These are phyloP conservation scores for Oceanodroma tethys DNA, from an alignment of 2,113 vertebrate species.

Conservation along the genomic window DNA sequence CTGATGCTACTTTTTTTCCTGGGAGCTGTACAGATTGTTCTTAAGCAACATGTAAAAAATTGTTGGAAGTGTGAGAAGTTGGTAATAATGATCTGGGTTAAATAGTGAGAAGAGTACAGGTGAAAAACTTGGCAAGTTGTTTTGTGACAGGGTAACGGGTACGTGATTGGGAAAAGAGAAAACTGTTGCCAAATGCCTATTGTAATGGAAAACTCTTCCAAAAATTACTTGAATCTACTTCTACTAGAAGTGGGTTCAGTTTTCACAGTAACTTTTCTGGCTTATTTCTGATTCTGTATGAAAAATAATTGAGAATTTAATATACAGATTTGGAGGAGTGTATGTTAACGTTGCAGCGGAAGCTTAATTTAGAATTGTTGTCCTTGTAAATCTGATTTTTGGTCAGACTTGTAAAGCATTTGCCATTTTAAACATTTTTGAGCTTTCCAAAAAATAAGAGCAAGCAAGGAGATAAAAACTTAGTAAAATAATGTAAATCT, in stretches of 20 bases:
- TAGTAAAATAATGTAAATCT: not conserved
- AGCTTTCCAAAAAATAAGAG: not conserved
- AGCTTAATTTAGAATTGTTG: not conserved
- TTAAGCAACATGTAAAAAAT: not conserved
- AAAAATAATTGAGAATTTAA: not conserved
- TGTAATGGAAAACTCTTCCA: not conserved
- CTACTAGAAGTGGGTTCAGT: not conserved
- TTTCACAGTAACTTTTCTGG: not conserved
- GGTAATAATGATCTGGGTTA: not conserved
- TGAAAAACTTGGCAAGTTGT: not conserved
- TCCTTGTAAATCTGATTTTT: not conserved
- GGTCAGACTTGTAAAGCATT: not conserved
- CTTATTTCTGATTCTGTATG: not conserved
- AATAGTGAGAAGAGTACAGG: not conserved
- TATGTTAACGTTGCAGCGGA: not conserved
- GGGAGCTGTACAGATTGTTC: not conserved
- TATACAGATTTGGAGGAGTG: not conserved
- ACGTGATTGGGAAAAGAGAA: not conserved
- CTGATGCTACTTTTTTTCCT: not conserved
- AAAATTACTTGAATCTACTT: not conserved
- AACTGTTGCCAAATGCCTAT: not conserved
- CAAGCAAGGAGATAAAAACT: not conserved
- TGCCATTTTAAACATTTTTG: not conserved
- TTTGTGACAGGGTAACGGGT: not conserved
- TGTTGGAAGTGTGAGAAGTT: not conserved